Percentiles rank a stretch among this genome's conserved stretches.
Conservation (phyloP, 2,888 invertebrate genomes). For the Ormyrus labotus region DNA sequence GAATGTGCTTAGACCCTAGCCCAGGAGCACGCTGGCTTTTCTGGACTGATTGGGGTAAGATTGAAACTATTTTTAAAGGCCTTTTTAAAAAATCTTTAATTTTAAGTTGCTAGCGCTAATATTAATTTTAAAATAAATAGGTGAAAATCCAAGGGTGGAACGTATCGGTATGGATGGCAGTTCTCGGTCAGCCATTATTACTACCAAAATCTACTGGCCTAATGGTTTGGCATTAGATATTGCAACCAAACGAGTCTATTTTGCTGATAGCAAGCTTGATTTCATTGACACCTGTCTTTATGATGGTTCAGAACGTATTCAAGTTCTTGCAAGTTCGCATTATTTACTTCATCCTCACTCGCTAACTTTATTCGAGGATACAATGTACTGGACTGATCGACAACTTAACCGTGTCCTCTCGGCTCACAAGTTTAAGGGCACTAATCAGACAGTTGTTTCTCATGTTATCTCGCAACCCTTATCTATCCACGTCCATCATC, state of each 20-base stretch:
- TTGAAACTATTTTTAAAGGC: too few species aligned
- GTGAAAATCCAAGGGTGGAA: slow-evolving; percentile 95
- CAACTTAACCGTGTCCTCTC: slow-evolving; percentile 93
- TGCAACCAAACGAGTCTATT: slow-evolving; percentile 94
- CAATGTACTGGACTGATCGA: slow-evolving; percentile 96
- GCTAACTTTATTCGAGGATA: slow-evolving; percentile 95
- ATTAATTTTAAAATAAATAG: not conserved
- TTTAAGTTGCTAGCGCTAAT: too few species aligned
- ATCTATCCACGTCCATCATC: slow-evolving; percentile 96
- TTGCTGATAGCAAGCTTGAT: slow-evolving; percentile 97
- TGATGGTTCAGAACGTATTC: slow-evolving; percentile 92
- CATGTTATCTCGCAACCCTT: slow-evolving; percentile 96
- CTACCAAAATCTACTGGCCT: slow-evolving; percentile 98
- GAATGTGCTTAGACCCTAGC: slow-evolving; percentile 96
- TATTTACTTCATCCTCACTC: slow-evolving; percentile 97
- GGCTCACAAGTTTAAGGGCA: slow-evolving; percentile 94
- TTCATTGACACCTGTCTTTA: slow-evolving; percentile 99
- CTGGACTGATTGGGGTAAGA: slow-evolving; percentile 97
- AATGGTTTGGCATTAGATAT: slow-evolving; percentile 98
- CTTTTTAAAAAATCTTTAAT: not conserved
- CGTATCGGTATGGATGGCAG: slow-evolving; percentile 97
- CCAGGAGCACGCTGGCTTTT: slow-evolving; percentile 92
- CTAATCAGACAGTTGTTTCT: slow-evolving; percentile 94
- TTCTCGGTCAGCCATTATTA: slow-evolving; percentile 89
- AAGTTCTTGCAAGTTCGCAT: slow-evolving; percentile 91